A percentile compares a stretch with the other conserved stretches of the same genome.
phyloP scores from a whole-genome alignment of 2,113 vertebrate species.

The Trichechus manatus region DNA sequence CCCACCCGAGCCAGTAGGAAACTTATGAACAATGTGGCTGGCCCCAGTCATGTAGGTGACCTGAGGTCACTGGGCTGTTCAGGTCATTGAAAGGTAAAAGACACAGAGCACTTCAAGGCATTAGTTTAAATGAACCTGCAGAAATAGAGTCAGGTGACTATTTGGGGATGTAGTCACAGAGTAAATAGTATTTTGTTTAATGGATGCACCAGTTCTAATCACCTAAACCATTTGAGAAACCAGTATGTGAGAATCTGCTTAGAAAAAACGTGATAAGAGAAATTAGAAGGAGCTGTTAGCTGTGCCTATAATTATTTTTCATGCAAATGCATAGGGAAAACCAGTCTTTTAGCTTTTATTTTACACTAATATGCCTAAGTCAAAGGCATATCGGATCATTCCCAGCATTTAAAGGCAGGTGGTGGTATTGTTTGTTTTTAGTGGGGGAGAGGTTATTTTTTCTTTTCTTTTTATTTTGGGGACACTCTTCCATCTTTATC shows the following conservation, averaged over 20 bases:
- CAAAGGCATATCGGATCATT: not conserved
- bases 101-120: no score
- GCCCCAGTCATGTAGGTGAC: not conserved
- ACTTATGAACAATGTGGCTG: not conserved
- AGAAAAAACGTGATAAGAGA: not conserved
- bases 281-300: not conserved
- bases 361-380: not conserved
- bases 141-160: not conserved
- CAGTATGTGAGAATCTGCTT: not conserved
- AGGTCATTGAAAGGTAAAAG: not conserved
- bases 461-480: not conserved
- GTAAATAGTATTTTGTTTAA: not conserved
- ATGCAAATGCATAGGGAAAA: not conserved
- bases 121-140: not conserved
- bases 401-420: not conserved
- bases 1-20: not conserved
- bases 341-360: constrained; percentile 1
- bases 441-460: not conserved
- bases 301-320: not conserved
- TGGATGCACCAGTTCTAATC: not conserved
- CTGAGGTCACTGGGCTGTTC: not conserved
- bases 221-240: not conserved
- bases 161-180: not conserved
- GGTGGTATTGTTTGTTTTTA: not conserved
- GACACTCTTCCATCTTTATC: not conserved